Conservation (phyloP, 2,797 vertebrate genomes). For the Sebastes nivosus region DNA sequence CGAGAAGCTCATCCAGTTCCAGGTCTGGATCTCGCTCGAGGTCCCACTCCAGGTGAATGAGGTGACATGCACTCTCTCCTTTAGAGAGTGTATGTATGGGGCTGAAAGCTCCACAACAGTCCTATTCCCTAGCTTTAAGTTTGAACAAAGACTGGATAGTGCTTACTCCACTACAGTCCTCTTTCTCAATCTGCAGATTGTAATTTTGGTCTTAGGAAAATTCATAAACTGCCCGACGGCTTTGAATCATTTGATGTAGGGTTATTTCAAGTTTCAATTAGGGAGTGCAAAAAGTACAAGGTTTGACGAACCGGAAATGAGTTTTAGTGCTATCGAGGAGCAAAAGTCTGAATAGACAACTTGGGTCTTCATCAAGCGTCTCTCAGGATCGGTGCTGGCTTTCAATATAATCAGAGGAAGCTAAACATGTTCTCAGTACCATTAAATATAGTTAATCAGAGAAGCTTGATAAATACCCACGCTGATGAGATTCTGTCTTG, state of each 20-base stretch:
- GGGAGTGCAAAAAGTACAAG: background rate
- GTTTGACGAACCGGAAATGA: background rate
- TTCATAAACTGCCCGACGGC: background rate
- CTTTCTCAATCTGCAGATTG: background rate
- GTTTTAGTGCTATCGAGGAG: constrained; percentile 5
- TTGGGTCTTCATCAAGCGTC: constrained; percentile 62
- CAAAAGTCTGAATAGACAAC: constrained; percentile 24
- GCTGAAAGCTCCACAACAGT: constrained; percentile 67
- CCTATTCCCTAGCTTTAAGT: constrained; percentile 31
- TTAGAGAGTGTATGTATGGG: constrained; percentile 86
- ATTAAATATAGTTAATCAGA: constrained; percentile 24
- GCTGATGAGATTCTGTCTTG: constrained; percentile 47
- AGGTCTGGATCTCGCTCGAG: constrained; percentile 95
- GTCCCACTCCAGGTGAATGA: constrained; percentile 99
- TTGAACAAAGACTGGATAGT: background rate
- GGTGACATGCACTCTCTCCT: constrained; percentile 92
- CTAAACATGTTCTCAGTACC: background rate
- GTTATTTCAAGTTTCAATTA: background rate
- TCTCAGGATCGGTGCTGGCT: constrained; percentile 14
- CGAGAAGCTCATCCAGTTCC: constrained; percentile 97
- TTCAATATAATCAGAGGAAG: background rate
- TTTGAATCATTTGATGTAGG: background rate
- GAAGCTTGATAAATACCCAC: constrained; percentile 71
- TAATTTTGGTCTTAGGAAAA: background rate
- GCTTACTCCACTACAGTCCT: background rate